Percentiles rank a stretch among this genome's conserved stretches.
These are phyloP conservation scores for Drosophila jambulina DNA, from an alignment of 1,140 invertebrate genomes.

Conservation along the genomic window DNA sequence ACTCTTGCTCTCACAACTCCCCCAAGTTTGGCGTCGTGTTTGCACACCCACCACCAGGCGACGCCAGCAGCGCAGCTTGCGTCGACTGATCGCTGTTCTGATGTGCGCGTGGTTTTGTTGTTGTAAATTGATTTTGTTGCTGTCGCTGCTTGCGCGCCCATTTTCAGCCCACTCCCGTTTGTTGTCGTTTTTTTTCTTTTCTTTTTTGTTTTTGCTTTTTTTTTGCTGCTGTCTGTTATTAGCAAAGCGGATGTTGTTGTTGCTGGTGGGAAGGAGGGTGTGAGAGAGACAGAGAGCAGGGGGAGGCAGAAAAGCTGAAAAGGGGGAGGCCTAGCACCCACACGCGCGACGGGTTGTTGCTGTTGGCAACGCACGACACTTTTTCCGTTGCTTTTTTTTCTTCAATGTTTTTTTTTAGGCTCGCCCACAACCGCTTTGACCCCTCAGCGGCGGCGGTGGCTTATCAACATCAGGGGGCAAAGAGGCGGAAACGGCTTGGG, in stretches of 20 bases:
- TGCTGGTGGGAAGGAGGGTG: constrained; percentile 39
- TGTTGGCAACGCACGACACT: constrained; percentile 72
- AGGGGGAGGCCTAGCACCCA: constrained; percentile 58
- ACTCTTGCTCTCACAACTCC: constrained; percentile 60
- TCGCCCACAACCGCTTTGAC: constrained; percentile 69
- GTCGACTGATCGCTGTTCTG: constrained; percentile 62
- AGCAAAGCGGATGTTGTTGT: constrained; percentile 81
- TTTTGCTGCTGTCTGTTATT: constrained; percentile 67
- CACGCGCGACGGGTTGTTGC: constrained; percentile 49
- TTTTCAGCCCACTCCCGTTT: constrained; percentile 81
- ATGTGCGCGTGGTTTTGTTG: constrained; percentile 60
- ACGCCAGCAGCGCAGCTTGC: constrained; percentile 16
- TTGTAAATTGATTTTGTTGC: constrained; percentile 78
- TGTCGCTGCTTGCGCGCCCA: constrained; percentile 76
- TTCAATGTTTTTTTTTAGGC: constrained; percentile 22
- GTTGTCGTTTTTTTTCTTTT: constrained; percentile 50
- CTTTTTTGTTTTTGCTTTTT: constrained; percentile 7
- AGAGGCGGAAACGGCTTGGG: constrained; percentile 7
- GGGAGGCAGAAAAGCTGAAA: constrained; percentile 18
- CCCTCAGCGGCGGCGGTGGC: constrained; percentile 33
- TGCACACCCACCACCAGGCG: constrained; percentile 68
- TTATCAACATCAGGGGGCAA: constrained; percentile 49
- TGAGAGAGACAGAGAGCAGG: not conserved
- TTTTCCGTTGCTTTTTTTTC: constrained; percentile 36
- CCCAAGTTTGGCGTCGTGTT: constrained; percentile 68